Evolutionary conservation across 2,888 invertebrate genomes (phyloP).

Genomic region (Lasioglossum lativentre): DNA sequence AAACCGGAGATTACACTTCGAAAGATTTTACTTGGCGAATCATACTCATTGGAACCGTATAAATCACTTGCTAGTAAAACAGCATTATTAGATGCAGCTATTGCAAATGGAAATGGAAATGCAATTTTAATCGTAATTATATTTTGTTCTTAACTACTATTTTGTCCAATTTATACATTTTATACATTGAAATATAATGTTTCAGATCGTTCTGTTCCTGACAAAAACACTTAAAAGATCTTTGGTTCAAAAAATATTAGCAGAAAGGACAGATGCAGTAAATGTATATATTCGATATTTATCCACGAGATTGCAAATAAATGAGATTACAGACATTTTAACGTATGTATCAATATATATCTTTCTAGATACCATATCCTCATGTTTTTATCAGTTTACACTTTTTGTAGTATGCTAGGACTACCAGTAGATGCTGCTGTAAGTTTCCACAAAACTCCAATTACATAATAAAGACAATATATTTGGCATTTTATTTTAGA

Average conservation of each 20-base stretch:
- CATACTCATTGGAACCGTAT: slow-evolving; percentile 86
- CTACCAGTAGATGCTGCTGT: slow-evolving; percentile 89
- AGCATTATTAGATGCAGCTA: slow-evolving; percentile 89
- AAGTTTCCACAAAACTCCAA: slow-evolving; percentile 79
- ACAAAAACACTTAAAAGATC: slow-evolving; percentile 90
- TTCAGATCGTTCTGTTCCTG: slow-evolving; percentile 91
- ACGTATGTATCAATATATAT: slow-evolving; percentile 86
- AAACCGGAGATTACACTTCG: slow-evolving; percentile 85
- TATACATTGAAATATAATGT: slow-evolving; percentile 23
- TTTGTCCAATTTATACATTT: background rate
- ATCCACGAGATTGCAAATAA: slow-evolving; percentile 88
- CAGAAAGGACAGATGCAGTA: slow-evolving; percentile 89
- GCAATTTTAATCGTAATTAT: slow-evolving; percentile 87
- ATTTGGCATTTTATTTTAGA: slow-evolving; percentile 70
- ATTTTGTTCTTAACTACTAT: background rate
- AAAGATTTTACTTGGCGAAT: slow-evolving; percentile 85
- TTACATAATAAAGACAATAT: background rate
- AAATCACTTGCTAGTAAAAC: slow-evolving; percentile 88
- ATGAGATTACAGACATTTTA: slow-evolving; percentile 90
- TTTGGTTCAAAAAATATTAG: slow-evolving; percentile 89
- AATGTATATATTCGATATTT: slow-evolving; percentile 91
- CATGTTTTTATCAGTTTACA: slow-evolving; percentile 22
- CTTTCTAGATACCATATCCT: background rate
- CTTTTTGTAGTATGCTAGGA: slow-evolving; percentile 88
- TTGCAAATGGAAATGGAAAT: slow-evolving; percentile 91